Conservation (phyloP, 1,140 invertebrate species). For the Aplysia californica region DNA sequence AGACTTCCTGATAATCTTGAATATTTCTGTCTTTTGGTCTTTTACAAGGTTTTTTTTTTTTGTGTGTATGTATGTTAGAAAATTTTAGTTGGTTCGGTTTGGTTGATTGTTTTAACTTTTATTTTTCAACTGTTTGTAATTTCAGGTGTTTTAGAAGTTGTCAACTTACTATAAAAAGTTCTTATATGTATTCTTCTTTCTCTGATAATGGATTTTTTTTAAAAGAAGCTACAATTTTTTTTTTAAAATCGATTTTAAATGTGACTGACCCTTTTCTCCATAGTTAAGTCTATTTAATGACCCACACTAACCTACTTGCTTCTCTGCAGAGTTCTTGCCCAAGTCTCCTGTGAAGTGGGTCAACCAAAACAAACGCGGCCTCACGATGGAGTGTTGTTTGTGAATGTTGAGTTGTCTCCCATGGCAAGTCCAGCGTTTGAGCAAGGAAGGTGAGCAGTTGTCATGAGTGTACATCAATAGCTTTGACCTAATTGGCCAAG, state of each 20-base stretch:
- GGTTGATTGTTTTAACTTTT: too few relatives aligned
- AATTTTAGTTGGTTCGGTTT: too few relatives aligned
- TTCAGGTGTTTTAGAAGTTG: too few relatives aligned
- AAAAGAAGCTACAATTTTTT: neutral
- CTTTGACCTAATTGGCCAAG: too few relatives aligned
- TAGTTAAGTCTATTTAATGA: neutral
- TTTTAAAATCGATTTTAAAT: neutral
- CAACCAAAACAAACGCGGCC: slow-evolving; percentile 84
- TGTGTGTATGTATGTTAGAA: too few relatives aligned
- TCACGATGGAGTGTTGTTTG: slow-evolving; percentile 87
- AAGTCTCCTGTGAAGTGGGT: slow-evolving; percentile 88
- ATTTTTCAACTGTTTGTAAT: too few relatives aligned
- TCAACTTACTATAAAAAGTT: too few relatives aligned
- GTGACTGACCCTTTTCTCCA: neutral
- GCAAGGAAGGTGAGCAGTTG: slow-evolving; percentile 74
- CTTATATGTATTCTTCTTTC: too few relatives aligned
- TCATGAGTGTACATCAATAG: too few relatives aligned
- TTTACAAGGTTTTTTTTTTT: too few relatives aligned
- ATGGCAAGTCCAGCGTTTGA: slow-evolving; percentile 87
- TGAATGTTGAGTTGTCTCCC: slow-evolving; percentile 88
- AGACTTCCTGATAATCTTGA: neutral
- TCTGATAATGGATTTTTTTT: neutral
- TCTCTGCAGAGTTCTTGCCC: slow-evolving; percentile 79
- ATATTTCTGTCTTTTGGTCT: neutral
- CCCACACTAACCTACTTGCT: neutral